Evolutionary conservation across 2,113 vertebrate genomes (phyloP).

Genomic region (Gnathonemus longibarbis): DNA sequence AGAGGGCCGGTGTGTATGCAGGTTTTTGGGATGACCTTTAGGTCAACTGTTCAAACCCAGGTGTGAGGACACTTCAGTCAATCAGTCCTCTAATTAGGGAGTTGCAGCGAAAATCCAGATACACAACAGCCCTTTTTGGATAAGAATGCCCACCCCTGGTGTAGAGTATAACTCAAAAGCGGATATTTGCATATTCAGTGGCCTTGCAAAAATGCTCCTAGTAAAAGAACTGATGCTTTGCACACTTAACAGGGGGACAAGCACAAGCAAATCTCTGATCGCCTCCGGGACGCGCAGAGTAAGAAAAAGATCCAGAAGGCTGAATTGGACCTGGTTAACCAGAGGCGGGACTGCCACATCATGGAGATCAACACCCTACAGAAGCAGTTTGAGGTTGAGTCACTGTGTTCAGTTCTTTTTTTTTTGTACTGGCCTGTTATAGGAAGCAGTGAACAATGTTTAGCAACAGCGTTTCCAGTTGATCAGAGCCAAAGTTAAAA

Average conservation of each 20-base stretch:
- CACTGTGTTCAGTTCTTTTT: not conserved
- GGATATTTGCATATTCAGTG: not conserved
- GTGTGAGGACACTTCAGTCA: not conserved
- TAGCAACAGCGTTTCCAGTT: not conserved
- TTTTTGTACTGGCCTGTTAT: not conserved
- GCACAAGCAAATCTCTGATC: conserved; percentile 83
- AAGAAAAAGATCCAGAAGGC: conserved; percentile 72
- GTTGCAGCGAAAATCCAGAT: not conserved
- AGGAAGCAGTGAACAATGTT: not conserved
- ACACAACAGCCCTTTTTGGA: not conserved
- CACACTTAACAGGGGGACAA: conserved; percentile 69
- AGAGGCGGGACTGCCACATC: conserved; percentile 73
- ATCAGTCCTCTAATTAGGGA: not conserved
- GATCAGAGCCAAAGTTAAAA: not conserved
- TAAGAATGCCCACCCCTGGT: not conserved
- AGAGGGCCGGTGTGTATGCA: not conserved
- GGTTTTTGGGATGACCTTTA: not conserved
- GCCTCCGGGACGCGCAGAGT: conserved; percentile 71
- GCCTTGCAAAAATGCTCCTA: not conserved
- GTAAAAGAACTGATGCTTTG: not conserved
- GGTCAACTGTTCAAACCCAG: not conserved
- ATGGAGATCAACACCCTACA: conserved; percentile 78
- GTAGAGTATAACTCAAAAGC: not conserved
- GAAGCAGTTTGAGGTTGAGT: conserved; percentile 73
- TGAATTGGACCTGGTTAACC: conserved; percentile 75